Evolutionary conservation across 2,113 vertebrate genomes (phyloP), one percentile per base, ranked within the genome.

Genomic region (Rhagologus leucostigma): DNA sequence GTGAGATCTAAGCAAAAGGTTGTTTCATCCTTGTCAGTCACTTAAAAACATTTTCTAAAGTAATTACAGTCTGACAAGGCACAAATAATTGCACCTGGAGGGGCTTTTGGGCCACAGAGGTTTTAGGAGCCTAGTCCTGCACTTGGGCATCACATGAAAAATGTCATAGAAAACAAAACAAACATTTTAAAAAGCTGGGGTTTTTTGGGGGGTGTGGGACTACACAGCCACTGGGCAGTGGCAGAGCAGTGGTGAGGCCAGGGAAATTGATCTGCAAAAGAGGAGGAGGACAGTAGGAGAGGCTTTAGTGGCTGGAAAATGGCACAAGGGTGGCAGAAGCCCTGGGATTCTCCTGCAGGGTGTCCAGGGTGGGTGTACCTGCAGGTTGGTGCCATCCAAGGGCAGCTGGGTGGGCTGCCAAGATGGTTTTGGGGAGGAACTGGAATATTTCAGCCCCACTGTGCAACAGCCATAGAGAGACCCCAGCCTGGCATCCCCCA

Each of bases 51-150:
- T 91, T 96, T 95, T 95, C 92, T 81, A 89, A 95, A 94, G 88
- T 82, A 85, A 84, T 89, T 91, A 88, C 70, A 68, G 69, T 59
- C 84, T 55, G 89, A 95, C 95, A 94, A 92, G 94, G 95, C 91
- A 96, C 85, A 95, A 96, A 96, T 93, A 95, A 95, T 95, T 96
- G 88, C 81, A 96, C 80, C 94, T 96, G 82, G 76, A 95, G 95
- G 90, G 90, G 70, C 37, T 95, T 89, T 76, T 16, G 67, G 86
- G 90, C 65, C 91, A 89, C 57, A 56, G 95, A 92, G 87, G 63
- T 69, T 95, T 77, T 37, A 77, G 78, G 4, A 88, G 55, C 64
- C 67, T 47, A 16, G 18, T 78, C 76, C 59, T 49, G 64, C 39
- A 37, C 39, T 74, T 2, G 11, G 56, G 73, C 79, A 88, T 86